Percentiles rank a stretch among this genome's conserved stretches.
These are phyloP conservation scores for Montipora sp. DNA, from an alignment of 64 coral and sea anemone species.

Conservation along the genomic window DNA sequence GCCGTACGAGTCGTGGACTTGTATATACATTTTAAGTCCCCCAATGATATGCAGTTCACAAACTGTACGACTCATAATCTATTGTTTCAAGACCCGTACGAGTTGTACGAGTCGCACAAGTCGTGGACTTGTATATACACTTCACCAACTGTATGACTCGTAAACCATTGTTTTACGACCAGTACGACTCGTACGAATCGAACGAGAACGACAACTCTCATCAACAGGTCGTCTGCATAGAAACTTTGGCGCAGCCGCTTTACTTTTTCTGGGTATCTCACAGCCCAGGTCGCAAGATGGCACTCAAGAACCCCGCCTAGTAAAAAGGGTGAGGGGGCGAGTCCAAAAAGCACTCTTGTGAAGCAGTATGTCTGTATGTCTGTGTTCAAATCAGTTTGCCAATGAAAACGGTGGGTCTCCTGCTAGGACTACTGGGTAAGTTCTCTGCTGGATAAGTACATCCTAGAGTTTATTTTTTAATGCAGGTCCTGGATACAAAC, in stretches of 20 bases:
- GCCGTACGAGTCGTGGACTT: too few relatives aligned
- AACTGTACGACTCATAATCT: too few relatives aligned
- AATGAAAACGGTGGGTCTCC: conserved; percentile 30
- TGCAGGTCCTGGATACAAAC: conserved; percentile 58
- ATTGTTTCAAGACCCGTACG: too few relatives aligned
- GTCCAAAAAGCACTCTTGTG: conserved; percentile 34
- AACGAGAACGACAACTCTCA: not conserved
- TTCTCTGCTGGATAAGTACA: not conserved
- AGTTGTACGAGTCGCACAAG: too few relatives aligned
- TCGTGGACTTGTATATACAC: too few relatives aligned
- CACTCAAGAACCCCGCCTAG: conserved; percentile 52
- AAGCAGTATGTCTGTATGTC: not conserved
- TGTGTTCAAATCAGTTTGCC: not conserved
- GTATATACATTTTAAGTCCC: too few relatives aligned
- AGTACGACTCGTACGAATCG: too few relatives aligned
- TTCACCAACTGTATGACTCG: too few relatives aligned
- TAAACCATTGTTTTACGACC: too few relatives aligned
- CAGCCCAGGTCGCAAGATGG: conserved; percentile 54
- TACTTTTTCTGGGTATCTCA: conserved; percentile 29
- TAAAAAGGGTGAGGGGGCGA: conserved; percentile 47
- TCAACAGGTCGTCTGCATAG: conserved; percentile 59
- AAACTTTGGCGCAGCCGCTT: conserved; percentile 32
- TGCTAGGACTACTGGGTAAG: conserved; percentile 34
- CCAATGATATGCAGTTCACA: too few relatives aligned
- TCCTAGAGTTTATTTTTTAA: conserved; percentile 38